Evolutionary conservation across 2,888 invertebrate genomes (phyloP).

Genomic region (Drosophila percnosoma): DNA sequence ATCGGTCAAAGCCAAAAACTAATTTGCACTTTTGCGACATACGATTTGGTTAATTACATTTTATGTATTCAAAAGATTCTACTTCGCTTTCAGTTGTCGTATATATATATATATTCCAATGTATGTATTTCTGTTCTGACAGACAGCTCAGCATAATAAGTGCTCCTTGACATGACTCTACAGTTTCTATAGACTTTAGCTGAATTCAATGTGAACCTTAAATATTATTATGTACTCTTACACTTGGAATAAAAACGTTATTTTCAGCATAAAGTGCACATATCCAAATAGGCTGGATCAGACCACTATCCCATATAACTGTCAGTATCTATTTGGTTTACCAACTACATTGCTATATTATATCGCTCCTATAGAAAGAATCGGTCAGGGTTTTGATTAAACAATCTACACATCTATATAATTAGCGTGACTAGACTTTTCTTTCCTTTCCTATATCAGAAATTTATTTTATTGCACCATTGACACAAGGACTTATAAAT

Average conservation of each 20-base stretch:
- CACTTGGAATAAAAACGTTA: background rate
- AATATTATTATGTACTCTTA: background rate
- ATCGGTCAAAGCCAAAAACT: constrained; percentile 31
- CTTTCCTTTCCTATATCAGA: background rate
- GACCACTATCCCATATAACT: background rate
- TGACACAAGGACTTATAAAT: background rate
- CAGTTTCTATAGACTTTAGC: constrained; percentile 13
- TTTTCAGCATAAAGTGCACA: background rate
- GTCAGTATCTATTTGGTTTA: too few relatives aligned
- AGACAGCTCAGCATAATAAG: constrained; percentile 34
- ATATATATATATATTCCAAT: constrained; percentile 4
- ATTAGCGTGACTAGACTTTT: background rate
- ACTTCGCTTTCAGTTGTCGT: constrained; percentile 43
- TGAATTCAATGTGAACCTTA: constrained; percentile 12
- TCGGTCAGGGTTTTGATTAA: background rate
- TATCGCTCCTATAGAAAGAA: background rate
- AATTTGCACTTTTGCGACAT: constrained; percentile 42
- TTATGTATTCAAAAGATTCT: constrained; percentile 35
- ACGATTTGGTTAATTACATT: constrained; percentile 44
- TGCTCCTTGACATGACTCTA: constrained; percentile 15
- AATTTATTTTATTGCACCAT: too few relatives aligned
- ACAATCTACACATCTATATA: background rate
- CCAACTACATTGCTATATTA: too few relatives aligned
- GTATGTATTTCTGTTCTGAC: constrained; percentile 9
- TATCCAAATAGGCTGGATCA: background rate